Evolutionary conservation across 2,797 vertebrate species (phyloP).

Genomic region (Trematomus bernacchii): DNA sequence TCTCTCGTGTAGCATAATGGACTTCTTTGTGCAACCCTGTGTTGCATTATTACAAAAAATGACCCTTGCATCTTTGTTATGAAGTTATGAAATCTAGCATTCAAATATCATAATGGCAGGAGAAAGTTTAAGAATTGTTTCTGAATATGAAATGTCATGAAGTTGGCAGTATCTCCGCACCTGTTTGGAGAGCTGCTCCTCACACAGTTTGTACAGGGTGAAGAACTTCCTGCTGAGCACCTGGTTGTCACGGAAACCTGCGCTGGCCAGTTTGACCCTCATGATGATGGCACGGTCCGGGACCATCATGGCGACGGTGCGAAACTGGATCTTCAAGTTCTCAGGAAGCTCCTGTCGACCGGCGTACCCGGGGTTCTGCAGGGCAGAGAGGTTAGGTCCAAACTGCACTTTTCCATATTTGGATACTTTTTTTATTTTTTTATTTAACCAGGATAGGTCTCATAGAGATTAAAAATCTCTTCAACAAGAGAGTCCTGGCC

Average conservation of each 20-base stretch:
- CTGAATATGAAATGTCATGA: not conserved
- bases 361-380: constrained; percentile 89
- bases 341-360: constrained; percentile 92
- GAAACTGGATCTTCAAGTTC: constrained; percentile 91
- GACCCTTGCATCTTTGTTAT: too few relatives aligned
- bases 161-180: constrained; percentile 50
- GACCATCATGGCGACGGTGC: constrained; percentile 92
- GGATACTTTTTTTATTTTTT: too few relatives aligned
- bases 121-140: too few relatives aligned
- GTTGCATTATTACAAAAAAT: too few relatives aligned
- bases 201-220: constrained; percentile 91
- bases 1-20: too few relatives aligned
- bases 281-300: constrained; percentile 92
- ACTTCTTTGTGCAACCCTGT: too few relatives aligned
- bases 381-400: not conserved
- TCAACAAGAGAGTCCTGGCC: too few relatives aligned
- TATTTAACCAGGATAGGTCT: too few relatives aligned
- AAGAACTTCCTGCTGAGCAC: constrained; percentile 90
- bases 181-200: constrained; percentile 92
- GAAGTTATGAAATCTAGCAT: not conserved
- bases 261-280: constrained; percentile 91
- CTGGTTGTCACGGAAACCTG: constrained; percentile 90
- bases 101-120: not conserved
- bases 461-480: too few relatives aligned
- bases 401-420: too few relatives aligned